A percentile compares a stretch with the other conserved stretches of the same genome.
Conservation (phyloP, 2,888 invertebrate genomes). For the Colostygia pectinataria region DNA sequence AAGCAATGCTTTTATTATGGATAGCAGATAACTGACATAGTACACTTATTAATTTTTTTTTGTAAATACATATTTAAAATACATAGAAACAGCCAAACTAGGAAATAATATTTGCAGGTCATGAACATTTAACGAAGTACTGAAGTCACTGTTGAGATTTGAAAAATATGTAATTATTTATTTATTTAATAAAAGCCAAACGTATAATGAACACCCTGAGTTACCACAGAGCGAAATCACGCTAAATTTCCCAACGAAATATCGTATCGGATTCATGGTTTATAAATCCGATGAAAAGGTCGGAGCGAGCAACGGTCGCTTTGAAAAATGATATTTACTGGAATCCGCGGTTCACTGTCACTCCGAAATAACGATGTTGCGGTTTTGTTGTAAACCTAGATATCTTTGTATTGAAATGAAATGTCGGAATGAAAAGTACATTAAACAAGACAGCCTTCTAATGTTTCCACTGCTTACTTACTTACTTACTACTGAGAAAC, state of each 20-base stretch:
- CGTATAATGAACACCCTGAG: conserved; percentile 7
- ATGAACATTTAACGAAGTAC: no score
- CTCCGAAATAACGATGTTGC: conserved; percentile 14
- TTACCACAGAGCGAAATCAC: conserved; percentile 53
- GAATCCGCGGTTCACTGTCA: neutral
- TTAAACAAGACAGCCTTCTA: no score
- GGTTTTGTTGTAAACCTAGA: conserved; percentile 28
- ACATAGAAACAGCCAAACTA: no score
- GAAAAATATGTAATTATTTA: no score
- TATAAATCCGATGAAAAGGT: conserved; percentile 67
- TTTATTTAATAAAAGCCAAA: conserved; percentile 9
- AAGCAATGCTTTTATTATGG: no score
- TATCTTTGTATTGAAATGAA: conserved; percentile 20
- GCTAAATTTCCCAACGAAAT: conserved; percentile 76
- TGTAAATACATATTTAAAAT: no score
- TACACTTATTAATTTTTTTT: no score
- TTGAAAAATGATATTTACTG: conserved; percentile 37
- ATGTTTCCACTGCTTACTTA: no score
- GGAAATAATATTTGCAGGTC: no score
- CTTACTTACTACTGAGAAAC: no score
- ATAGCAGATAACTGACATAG: no score
- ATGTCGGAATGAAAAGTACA: conserved; percentile 10
- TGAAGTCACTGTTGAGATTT: no score
- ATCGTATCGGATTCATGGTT: conserved; percentile 69
- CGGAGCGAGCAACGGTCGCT: conserved; percentile 39